Evolutionary conservation across 2,888 invertebrate species (phyloP), one percentile per base, ranked within the genome.

Genomic region (Dasysyrphus albostriatus): DNA sequence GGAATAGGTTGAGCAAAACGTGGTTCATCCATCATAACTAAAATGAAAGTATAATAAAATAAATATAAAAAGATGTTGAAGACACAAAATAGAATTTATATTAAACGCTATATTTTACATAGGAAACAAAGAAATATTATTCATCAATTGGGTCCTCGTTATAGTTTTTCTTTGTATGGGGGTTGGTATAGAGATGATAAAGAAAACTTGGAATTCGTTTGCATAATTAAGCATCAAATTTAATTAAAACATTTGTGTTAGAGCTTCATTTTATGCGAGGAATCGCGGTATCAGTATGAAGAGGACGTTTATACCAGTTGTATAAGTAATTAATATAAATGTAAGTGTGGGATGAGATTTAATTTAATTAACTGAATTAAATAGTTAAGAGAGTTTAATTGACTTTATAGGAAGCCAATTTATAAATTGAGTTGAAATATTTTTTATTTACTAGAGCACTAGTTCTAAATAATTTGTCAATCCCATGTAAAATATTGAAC

Each of bases 1-100:
- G 97, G 97, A 90, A 98, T 98, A 72, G 97, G 97, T 93, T 97
- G 98, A 42, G 97, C 95, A 91, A 98, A 98, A 90, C 96, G 95
- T 24, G 98, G 98, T 90, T 96, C 96, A 92, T 97, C 96, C 89
- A 97, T 96, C 93, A 97, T 94, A 85, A 97, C 97, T 97, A 94
- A 77, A 93, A 94, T 91, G 73, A 78, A 44, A 78, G 70, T 29
- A 44, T 42, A 61, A 51, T 67, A 58, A 56, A 39, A 9, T 42
- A 51, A 47, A 42, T n/a, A 51, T 37, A 42, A 34, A 29, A 14
- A 24, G 5, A 61, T 12, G 3, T 4, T 5, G 0, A 7, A 37
- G 19, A 37, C 5, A 12, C 2, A 19, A 16, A 63, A 63, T 37
- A 16, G 14, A 67, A 37, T 54, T 67, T 67, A 67, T 49, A 19